Conservation (phyloP, 2,888 invertebrate genomes). For the Parnassius mnemosyne region DNA sequence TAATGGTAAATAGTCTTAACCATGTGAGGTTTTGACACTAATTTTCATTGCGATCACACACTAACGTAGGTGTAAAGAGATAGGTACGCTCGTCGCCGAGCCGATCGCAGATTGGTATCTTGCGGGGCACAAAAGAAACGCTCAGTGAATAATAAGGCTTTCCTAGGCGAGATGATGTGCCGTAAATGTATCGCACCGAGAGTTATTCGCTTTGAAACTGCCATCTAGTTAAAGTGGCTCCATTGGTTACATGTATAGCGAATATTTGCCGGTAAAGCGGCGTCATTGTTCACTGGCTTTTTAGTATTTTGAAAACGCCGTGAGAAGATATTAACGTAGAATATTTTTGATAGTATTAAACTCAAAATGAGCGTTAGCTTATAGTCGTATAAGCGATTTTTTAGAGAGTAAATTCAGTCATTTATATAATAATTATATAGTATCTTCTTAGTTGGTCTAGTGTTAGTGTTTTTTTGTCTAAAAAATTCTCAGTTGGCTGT, state of each 20-base stretch:
- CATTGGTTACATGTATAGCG: constrained; percentile 20
- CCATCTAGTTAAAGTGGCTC: constrained; percentile 37
- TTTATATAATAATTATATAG: too few relatives aligned
- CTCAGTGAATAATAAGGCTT: constrained; percentile 65
- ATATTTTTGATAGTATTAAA: not conserved
- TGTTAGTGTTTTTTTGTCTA: too few relatives aligned
- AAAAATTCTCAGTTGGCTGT: too few relatives aligned
- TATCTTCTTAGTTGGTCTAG: too few relatives aligned
- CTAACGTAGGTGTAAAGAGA: constrained; percentile 24
- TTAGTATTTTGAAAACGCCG: constrained; percentile 16
- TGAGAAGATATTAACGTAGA: not conserved
- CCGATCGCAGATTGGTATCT: constrained; percentile 71
- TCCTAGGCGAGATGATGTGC: constrained; percentile 60
- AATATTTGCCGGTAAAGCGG: constrained; percentile 20
- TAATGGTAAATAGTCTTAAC: too few relatives aligned
- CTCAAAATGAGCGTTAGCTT: too few relatives aligned
- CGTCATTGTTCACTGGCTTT: constrained; percentile 15
- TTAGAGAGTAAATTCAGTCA: too few relatives aligned
- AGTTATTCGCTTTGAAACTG: constrained; percentile 61
- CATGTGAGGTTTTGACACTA: not conserved
- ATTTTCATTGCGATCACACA: constrained; percentile 18
- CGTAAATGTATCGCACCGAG: constrained; percentile 58
- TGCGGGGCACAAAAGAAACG: constrained; percentile 67
- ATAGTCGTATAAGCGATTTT: too few relatives aligned
- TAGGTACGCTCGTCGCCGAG: constrained; percentile 3